Percentiles rank a stretch among this genome's conserved stretches.
Evolutionary conservation across 2,797 vertebrate species (phyloP).

Genomic region (Lophura swinhoii): DNA sequence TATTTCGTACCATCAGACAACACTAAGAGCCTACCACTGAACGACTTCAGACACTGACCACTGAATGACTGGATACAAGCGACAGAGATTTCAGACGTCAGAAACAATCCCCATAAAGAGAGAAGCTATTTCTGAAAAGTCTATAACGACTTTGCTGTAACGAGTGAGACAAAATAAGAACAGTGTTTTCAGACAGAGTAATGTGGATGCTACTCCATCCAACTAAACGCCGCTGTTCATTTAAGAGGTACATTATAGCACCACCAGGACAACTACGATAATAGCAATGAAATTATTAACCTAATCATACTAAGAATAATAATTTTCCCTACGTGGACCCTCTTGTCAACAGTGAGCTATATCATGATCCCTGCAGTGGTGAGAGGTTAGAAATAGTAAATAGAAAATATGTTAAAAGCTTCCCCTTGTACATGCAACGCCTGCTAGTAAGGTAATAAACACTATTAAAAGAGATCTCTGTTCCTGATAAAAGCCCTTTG

Average conservation of each 20-base stretch:
- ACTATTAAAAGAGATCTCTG: constrained; percentile 1
- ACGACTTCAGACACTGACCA: not conserved
- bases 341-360: constrained; percentile 15
- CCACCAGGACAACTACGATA: constrained; percentile 14
- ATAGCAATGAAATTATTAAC: constrained; percentile 56
- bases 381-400: constrained; percentile 65
- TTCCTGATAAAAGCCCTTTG: not conserved
- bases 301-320: constrained; percentile 39
- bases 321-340: constrained; percentile 33
- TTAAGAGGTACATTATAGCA: constrained; percentile 8
- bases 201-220: not conserved
- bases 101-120: not conserved
- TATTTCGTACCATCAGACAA: constrained; percentile 21
- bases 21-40: not conserved
- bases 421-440: not conserved
- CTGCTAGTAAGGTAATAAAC: constrained; percentile 19
- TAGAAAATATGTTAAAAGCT: constrained; percentile 33
- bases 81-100: not conserved
- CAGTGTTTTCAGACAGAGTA: constrained; percentile 21
- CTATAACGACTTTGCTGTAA: not conserved
- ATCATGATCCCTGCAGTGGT: not conserved
- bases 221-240: not conserved
- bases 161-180: not conserved
- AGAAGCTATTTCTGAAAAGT: not conserved
- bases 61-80: not conserved